Evolutionary conservation across 1,140 invertebrate species (phyloP).

Genomic region (Hyles euphorbiae): DNA sequence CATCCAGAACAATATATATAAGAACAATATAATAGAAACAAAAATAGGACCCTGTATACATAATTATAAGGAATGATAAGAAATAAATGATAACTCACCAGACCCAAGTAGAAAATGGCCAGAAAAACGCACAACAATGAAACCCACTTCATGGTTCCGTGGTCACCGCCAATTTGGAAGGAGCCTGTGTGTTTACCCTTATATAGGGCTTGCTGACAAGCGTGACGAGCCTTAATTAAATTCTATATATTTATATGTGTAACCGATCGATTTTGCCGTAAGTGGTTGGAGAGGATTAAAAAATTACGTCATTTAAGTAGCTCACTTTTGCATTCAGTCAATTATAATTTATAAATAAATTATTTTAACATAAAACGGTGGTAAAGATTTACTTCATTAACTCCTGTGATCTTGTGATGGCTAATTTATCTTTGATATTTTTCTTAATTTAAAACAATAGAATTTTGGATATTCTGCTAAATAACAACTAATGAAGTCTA

Average conservation of each 20-base stretch:
- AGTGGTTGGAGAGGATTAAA: slow-evolving; percentile 2
- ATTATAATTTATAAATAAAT: too few species aligned
- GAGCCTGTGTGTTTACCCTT: not conserved
- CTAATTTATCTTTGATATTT: too few species aligned
- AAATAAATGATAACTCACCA: slow-evolving; percentile 14
- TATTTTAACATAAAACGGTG: too few species aligned
- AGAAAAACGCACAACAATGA: slow-evolving; percentile 19
- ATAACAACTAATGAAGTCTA: too few species aligned
- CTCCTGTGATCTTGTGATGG: too few species aligned
- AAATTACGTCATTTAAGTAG: slow-evolving; percentile 1
- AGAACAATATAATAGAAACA: too few species aligned
- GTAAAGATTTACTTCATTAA: too few species aligned
- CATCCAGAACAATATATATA: too few species aligned
- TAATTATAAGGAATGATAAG: slow-evolving; percentile 5
- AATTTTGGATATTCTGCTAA: too few species aligned
- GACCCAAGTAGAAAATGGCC: slow-evolving; percentile 18
- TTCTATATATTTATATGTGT: slow-evolving; percentile 4
- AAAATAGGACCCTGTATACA: too few species aligned
- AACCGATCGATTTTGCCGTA: slow-evolving; percentile 2
- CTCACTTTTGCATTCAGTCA: too few species aligned
- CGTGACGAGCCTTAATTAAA: slow-evolving; percentile 6
- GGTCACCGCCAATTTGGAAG: not conserved
- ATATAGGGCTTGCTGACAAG: slow-evolving; percentile 4
- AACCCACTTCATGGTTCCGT: slow-evolving; percentile 28
- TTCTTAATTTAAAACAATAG: too few species aligned